Base-by-base conservation (phyloP, 2,888 invertebrate species). In the Eupsilia transversa region DNA sequence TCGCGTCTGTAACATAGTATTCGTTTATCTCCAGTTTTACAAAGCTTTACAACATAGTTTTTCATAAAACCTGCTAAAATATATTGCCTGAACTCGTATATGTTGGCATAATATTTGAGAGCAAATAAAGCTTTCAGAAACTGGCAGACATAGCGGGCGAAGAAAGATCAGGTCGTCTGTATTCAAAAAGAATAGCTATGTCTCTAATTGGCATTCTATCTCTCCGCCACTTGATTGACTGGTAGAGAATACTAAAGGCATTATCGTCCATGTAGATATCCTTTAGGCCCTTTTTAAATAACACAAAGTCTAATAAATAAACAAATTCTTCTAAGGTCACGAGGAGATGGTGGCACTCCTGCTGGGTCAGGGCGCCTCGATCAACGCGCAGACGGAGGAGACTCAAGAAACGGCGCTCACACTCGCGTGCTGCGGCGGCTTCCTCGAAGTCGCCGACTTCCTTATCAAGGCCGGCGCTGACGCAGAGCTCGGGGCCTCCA, bases 351-450 rank as follows among this genome's bases (percentile, higher is more conserved):
- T 99, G 14, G 98, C 99, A 61, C 96, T 99, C 72, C 97, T 99
- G 72, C 97, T 99, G 23, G 98, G 98, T 83, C 99, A 99, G 96
- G 99, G 98, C 87, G 99, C 99, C 66, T 98, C 99, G 92, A 99
- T 99, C 93, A 99, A 99, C 96, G 99, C 99, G 82, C 99, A 99
- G 94, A 99, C 99, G 3, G 99, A 99, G 94, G 99, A 99, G 94
- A 99, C 99, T 4, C 99, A 99, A 93, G 99, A 99, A 96, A 99
- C 99, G 0, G 99, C 99, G 4, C 95, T 99, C 41, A 99, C 99
- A 20, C 96, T 99, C 82, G 99, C 99, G 23, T 99, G 99, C 93
- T 99, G 99, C 94, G 99, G 99, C 41, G 99, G 99, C 86, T 99
- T 99, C 94, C 97, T 98, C 61, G 99, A 99, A 93, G 96, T 96